phyloP scores from a whole-genome alignment of 1,140 invertebrate genomes.

The Heliconius nattereri region DNA sequence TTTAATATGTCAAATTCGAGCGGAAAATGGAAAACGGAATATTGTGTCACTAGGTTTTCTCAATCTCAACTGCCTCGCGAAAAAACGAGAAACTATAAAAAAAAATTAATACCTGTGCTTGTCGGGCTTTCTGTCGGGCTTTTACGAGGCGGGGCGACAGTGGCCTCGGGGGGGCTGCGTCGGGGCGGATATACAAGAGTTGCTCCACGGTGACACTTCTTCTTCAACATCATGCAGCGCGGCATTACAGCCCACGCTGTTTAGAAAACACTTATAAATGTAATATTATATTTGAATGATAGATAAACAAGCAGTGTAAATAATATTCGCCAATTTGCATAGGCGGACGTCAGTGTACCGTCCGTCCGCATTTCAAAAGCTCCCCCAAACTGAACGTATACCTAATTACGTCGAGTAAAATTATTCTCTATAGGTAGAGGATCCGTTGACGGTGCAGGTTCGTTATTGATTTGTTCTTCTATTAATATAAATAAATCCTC shows the following conservation, averaged over 20 bases:
- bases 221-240: constrained; percentile 74
- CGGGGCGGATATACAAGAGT: constrained; percentile 53
- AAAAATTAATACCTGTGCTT: too few species aligned
- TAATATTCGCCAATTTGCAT: neutral
- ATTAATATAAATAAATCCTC: neutral
- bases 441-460: neutral
- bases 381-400: neutral
- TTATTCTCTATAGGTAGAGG: neutral
- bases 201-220: constrained; percentile 43
- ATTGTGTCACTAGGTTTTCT: too few species aligned
- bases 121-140: too few species aligned
- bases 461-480: neutral
- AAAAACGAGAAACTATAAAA: too few species aligned
- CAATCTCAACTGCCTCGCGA: too few species aligned
- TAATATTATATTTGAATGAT: too few species aligned
- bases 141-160: too few species aligned
- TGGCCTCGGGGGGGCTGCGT: constrained; percentile 40
- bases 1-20: too few species aligned
- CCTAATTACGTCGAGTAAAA: neutral
- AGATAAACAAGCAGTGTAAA: neutral
- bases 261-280: neutral
- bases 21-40: too few species aligned
- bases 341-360: neutral
- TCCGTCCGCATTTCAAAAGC: neutral
- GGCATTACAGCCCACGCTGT: constrained; percentile 69